phyloP scores from a whole-genome alignment of 2,888 invertebrate species.

The Acronicta alni region DNA sequence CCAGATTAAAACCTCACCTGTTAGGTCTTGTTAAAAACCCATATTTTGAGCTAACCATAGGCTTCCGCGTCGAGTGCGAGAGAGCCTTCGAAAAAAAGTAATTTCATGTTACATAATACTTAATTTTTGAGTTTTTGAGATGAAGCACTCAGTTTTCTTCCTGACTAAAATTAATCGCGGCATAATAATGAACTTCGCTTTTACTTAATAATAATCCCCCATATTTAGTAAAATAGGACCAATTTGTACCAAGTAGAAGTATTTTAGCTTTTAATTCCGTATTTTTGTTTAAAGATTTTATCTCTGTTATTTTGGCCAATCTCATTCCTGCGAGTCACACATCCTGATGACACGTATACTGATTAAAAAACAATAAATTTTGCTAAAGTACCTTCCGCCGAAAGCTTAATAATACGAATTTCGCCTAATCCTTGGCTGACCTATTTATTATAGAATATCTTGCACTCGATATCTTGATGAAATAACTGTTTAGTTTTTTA shows the following conservation, averaged over 20 bases:
- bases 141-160: conserved; percentile 58
- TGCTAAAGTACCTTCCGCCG: conserved; percentile 71
- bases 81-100: conserved; percentile 56
- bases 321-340: conserved; percentile 60
- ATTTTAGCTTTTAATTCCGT: conserved; percentile 29
- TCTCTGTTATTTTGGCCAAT: conserved; percentile 59
- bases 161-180: conserved; percentile 56
- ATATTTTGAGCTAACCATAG: conserved; percentile 76
- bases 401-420: conserved; percentile 83
- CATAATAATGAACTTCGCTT: conserved; percentile 48
- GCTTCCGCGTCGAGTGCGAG: conserved; percentile 65
- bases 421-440: conserved; percentile 74
- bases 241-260: conserved; percentile 30
- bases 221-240: conserved; percentile 21
- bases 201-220: conserved; percentile 39
- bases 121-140: conserved; percentile 52
- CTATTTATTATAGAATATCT: conserved; percentile 83
- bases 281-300: conserved; percentile 43
- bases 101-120: conserved; percentile 58
- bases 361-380: conserved; percentile 86
- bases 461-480: conserved; percentile 73
- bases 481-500: conserved; percentile 80
- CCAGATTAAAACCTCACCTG: conserved; percentile 58
- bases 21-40: conserved; percentile 75
- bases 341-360: conserved; percentile 65